Evolutionary conservation across 2,888 invertebrate genomes (phyloP).

Genomic region (Dicroscelio sp.): DNA sequence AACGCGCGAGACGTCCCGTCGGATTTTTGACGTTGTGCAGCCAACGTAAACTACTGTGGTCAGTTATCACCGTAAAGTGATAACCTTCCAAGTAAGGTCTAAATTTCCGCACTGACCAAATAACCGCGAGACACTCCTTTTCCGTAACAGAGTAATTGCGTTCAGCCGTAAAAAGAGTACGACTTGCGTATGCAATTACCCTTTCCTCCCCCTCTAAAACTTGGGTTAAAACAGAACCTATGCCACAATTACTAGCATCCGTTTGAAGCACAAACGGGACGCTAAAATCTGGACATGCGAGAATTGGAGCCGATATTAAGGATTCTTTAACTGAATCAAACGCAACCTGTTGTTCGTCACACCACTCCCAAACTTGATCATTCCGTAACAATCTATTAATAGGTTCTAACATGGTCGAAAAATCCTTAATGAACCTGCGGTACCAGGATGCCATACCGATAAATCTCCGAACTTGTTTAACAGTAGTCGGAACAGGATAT

Average conservation of each 20-base stretch:
- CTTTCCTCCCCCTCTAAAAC: constrained; percentile 72
- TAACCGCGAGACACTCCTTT: constrained; percentile 7
- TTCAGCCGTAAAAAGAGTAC: constrained; percentile 73
- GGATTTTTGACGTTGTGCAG: constrained; percentile 61
- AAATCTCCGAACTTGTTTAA: constrained; percentile 33
- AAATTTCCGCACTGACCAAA: constrained; percentile 69
- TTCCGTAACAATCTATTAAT: constrained; percentile 13
- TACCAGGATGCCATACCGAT: constrained; percentile 44
- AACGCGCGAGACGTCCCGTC: constrained; percentile 37
- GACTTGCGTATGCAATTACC: constrained; percentile 84
- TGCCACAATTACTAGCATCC: constrained; percentile 66
- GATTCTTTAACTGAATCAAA: constrained; percentile 36
- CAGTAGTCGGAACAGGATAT: background rate
- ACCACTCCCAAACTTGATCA: constrained; percentile 33
- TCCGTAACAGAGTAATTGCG: constrained; percentile 81
- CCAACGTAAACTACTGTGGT: constrained; percentile 72
- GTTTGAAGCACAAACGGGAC: constrained; percentile 67
- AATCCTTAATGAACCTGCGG: constrained; percentile 28
- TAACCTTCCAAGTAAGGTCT: constrained; percentile 77
- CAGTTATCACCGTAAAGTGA: constrained; percentile 37
- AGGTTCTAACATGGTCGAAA: constrained; percentile 20
- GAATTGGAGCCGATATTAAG: constrained; percentile 62
- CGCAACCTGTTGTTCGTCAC: constrained; percentile 1
- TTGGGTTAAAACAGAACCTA: constrained; percentile 82
- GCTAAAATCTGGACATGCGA: constrained; percentile 78